These are phyloP conservation scores for Apeira syringaria DNA, from an alignment of 2,888 invertebrate species.

Conservation along the genomic window DNA sequence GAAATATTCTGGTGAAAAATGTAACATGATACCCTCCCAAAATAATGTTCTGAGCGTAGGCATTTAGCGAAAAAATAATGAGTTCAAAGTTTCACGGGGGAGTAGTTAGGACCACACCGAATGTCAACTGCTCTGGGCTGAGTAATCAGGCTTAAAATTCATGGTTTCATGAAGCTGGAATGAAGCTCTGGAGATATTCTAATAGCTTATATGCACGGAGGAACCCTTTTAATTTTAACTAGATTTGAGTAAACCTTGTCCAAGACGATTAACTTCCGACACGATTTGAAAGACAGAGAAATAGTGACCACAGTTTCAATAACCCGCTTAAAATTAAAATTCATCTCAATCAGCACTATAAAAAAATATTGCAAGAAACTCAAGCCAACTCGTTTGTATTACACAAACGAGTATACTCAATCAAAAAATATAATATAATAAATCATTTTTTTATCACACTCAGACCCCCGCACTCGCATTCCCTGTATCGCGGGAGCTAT, in stretches of 20 bases:
- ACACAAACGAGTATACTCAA: no score
- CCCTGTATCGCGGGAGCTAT: no score
- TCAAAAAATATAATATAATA: no score
- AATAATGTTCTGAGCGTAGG: conserved; percentile 13
- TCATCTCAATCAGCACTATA: no score
- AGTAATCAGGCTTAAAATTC: conserved; percentile 49
- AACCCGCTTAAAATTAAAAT: no score
- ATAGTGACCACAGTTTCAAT: no score
- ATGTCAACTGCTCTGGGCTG: conserved; percentile 42
- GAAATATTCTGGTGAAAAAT: neutral
- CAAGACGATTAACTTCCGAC: no score
- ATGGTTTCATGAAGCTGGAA: conserved; percentile 39
- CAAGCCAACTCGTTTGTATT: no score
- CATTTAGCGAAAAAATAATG: conserved; percentile 25
- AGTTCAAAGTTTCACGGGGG: conserved; percentile 39
- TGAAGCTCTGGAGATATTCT: conserved; percentile 27
- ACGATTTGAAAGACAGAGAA: no score
- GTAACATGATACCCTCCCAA: conserved; percentile 4
- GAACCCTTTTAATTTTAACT: conserved; percentile 16
- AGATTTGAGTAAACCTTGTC: conserved; percentile 9
- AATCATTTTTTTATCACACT: no score
- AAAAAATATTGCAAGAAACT: no score
- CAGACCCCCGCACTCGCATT: no score
- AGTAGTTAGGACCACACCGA: conserved; percentile 42
- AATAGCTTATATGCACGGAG: conserved; percentile 22